Evolutionary conservation across 2,888 invertebrate species (phyloP), one percentile per base, ranked within the genome.

Genomic region (Tillus elongatus): DNA sequence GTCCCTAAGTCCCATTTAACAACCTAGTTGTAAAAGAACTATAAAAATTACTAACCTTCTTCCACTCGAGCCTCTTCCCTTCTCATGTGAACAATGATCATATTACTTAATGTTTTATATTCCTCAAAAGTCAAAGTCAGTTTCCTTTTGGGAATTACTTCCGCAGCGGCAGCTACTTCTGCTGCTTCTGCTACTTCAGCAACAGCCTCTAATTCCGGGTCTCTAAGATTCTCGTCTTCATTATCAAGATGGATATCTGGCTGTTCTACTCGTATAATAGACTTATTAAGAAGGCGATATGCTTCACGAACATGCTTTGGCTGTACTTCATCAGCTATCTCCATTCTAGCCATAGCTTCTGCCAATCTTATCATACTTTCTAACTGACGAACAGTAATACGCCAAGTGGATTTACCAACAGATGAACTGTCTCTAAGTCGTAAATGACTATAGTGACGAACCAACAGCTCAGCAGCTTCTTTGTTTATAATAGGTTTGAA

Each of bases 231-330:
- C 3, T 74, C 70, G 10, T 77, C 73, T 2, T 76, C 73, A 10
- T 74, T 15, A 24, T 88, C 87, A 43, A 97, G 68, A 59, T 91
- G 84, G 35, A 98, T 90, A 60, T 98, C 97, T 0, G 97, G 96
- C 56, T 96, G 95, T 56, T 97, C 97, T 11, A 98, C 95, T 26
- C 96, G 77, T 48, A 97, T 91, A 45, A 97, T 95, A 0, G 95
- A 95, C 58, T 95, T 95, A 66, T 93, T 96, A 15, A 98, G 69
- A 42, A 98, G 72, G 11, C 58, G 40, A 62, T 79, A 86, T 0
- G 92, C 91, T 68, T 96, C 96, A 55, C 82, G 80, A 0, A 97
- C 97, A 60, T 98, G 97, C 26, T 78, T 79, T 0, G 79, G 72
- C 3, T 79, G 77, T 9, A 96, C 95, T 60, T 86, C 83, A 35